Conservation (phyloP, 2,113 vertebrate species). For the Ellobius talpinus region DNA sequence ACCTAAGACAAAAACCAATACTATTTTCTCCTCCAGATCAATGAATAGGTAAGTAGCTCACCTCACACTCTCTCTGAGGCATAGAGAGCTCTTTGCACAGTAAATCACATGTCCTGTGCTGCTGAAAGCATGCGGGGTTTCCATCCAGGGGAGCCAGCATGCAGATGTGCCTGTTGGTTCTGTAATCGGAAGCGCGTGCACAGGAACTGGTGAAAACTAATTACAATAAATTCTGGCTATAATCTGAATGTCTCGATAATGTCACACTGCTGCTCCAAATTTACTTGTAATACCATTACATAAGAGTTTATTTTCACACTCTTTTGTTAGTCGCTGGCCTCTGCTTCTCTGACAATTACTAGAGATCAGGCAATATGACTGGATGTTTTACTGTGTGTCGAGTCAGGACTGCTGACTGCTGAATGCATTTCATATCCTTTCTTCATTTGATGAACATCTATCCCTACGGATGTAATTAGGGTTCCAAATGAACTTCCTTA, state of each 20-base stretch:
- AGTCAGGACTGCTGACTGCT: not conserved
- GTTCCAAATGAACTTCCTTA: not conserved
- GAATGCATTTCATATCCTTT: not conserved
- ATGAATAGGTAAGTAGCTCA: not conserved
- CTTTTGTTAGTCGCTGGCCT: slow-evolving; percentile 22
- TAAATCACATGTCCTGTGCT: not conserved
- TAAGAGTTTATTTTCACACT: slow-evolving; percentile 70
- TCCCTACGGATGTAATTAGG: not conserved
- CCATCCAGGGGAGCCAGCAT: not conserved
- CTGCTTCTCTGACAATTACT: slow-evolving; percentile 32
- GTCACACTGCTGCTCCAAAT: slow-evolving; percentile 58
- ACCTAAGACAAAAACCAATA: not conserved
- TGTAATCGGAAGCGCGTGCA: slow-evolving; percentile 74
- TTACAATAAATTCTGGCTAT: slow-evolving; percentile 64
- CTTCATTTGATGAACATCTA: not conserved
- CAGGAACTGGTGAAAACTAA: slow-evolving; percentile 63
- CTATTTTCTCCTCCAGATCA: slow-evolving; percentile 34
- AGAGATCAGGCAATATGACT: not conserved
- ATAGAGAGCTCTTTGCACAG: not conserved
- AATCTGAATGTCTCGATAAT: slow-evolving; percentile 71
- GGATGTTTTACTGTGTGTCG: not conserved
- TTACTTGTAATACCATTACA: slow-evolving; percentile 65
- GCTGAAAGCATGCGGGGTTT: not conserved
- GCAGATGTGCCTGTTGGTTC: slow-evolving; percentile 34
- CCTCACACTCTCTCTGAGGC: not conserved